Conservation (phyloP, 2,888 invertebrate genomes). For the Chrysotoxum bicinctum region DNA sequence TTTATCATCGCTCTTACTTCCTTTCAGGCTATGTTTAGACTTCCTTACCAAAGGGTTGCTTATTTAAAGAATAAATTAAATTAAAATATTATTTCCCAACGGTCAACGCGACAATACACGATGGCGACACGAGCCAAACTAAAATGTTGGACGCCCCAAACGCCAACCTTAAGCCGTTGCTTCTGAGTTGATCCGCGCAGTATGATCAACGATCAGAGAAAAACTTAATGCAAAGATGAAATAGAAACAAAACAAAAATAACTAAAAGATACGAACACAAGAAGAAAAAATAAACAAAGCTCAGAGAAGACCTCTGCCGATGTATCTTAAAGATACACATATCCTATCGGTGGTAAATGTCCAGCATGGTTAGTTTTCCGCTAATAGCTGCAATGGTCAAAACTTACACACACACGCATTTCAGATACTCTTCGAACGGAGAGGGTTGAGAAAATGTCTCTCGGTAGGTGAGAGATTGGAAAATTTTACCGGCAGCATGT, state of each 20-base stretch:
- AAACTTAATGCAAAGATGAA: slow-evolving; percentile 22
- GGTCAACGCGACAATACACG: slow-evolving; percentile 80
- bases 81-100: slow-evolving; percentile 26
- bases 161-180: slow-evolving; percentile 65
- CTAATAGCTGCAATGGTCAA: slow-evolving; percentile 8
- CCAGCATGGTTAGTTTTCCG: slow-evolving; percentile 20
- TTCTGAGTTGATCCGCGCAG: slow-evolving; percentile 40
- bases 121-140: slow-evolving; percentile 82
- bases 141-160: slow-evolving; percentile 77
- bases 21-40: background rate
- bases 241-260: slow-evolving; percentile 38
- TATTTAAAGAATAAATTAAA: slow-evolving; percentile 23
- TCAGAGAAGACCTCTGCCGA: slow-evolving; percentile 17
- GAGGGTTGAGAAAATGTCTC: slow-evolving; percentile 6
- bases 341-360: slow-evolving; percentile 1
- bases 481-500: slow-evolving; percentile 36
- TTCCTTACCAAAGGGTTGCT: slow-evolving; percentile 25
- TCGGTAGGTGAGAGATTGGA: background rate
- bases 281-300: slow-evolving; percentile 15
- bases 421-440: background rate
- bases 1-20: slow-evolving; percentile 9
- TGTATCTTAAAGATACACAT: slow-evolving; percentile 30
- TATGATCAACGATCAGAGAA: slow-evolving; percentile 41
- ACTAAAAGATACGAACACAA: slow-evolving; percentile 17
- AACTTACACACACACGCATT: background rate